These are phyloP conservation scores for Lepidocyrtoides sp. DNA, from an alignment of 2,888 invertebrate species.

Conservation along the genomic window DNA sequence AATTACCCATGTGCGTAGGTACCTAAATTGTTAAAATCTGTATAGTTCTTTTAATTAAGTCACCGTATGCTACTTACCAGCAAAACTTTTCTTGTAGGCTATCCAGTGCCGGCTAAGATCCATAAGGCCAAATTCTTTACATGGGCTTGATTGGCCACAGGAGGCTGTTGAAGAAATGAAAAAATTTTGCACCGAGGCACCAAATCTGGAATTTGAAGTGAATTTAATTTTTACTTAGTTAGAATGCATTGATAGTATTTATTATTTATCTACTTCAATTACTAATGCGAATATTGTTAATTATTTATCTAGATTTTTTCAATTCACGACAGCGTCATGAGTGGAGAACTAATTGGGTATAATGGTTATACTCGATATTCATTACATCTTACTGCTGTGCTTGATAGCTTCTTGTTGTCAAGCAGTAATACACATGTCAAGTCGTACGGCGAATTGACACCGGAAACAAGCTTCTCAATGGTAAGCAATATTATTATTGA, in stretches of 20 bases:
- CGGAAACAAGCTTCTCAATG: constrained; percentile 93
- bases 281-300: not conserved
- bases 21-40: not conserved
- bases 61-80: too few relatives aligned
- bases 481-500: too few relatives aligned
- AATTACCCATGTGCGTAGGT: not conserved
- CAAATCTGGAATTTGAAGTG: constrained; percentile 61
- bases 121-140: constrained; percentile 81
- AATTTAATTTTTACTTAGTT: not conserved
- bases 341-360: constrained; percentile 89
- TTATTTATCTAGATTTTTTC: constrained; percentile 89
- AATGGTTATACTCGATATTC: not conserved
- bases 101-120: constrained; percentile 83
- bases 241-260: not conserved
- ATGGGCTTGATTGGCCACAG: constrained; percentile 82
- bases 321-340: constrained; percentile 91
- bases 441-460: constrained; percentile 89
- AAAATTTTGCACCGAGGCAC: constrained; percentile 67
- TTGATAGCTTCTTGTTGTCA: constrained; percentile 59
- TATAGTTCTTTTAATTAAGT: not conserved
- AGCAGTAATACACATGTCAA: not conserved
- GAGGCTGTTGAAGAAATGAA: constrained; percentile 74
- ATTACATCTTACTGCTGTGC: too few relatives aligned
- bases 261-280: not conserved
- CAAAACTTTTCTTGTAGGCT: constrained; percentile 70